Conservation (phyloP, 2,888 invertebrate genomes). For the Erebia epiphron region DNA sequence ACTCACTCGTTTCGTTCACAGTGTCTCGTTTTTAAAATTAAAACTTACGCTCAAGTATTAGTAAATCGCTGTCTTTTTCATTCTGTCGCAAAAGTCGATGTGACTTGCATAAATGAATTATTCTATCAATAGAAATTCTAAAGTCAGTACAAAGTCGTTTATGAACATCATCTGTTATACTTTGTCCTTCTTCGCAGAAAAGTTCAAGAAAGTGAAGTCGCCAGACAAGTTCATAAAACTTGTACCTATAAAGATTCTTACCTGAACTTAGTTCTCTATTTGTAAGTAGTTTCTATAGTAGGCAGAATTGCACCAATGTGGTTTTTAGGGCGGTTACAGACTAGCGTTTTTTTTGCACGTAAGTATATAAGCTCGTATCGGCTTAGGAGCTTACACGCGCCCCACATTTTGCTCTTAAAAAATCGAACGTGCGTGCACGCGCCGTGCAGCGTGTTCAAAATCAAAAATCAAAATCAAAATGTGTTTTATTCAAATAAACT, state of each 20-base stretch:
- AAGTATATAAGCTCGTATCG: no score
- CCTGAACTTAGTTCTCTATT: slow-evolving; percentile 23
- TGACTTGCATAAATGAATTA: slow-evolving; percentile 31
- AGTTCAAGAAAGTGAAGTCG: slow-evolving; percentile 36
- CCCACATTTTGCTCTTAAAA: no score
- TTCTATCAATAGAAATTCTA: slow-evolving; percentile 35
- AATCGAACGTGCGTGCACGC: no score
- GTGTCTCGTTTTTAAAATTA: no score
- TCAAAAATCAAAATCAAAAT: no score
- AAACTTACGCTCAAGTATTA: no score
- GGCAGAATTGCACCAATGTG: neutral
- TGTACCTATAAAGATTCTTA: slow-evolving; percentile 30
- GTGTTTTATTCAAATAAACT: no score
- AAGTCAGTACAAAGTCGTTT: slow-evolving; percentile 35
- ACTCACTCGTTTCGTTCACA: no score
- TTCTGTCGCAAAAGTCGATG: slow-evolving; percentile 3
- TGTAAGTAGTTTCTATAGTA: slow-evolving; percentile 15
- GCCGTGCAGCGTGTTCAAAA: no score
- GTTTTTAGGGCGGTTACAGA: no score
- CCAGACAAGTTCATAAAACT: slow-evolving; percentile 40
- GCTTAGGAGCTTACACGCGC: no score
- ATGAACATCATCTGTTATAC: slow-evolving; percentile 39
- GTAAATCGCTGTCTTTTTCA: neutral
- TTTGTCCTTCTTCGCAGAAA: slow-evolving; percentile 26
- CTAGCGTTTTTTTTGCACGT: no score